phyloP scores from a whole-genome alignment of 2,888 invertebrate species.

The Ochlodes sylvanus region DNA sequence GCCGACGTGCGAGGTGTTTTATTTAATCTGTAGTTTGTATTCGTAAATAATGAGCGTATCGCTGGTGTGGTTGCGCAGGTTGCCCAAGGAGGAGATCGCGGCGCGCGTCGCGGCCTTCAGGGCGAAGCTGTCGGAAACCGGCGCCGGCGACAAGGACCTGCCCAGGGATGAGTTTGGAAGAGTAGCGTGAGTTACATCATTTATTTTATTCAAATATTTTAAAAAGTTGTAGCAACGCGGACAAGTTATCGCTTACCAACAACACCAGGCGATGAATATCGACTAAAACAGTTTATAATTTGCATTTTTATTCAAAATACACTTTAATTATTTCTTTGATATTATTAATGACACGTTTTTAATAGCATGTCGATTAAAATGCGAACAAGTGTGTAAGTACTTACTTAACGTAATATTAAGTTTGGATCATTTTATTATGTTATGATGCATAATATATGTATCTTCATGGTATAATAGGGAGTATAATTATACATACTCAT shows the following conservation, averaged over 20 bases:
- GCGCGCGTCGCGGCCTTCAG: conserved; percentile 95
- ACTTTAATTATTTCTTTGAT: too few species aligned
- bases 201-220: conserved; percentile 31
- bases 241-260: too few species aligned
- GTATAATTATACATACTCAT: background rate
- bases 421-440: background rate
- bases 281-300: too few species aligned
- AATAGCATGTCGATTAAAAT: background rate
- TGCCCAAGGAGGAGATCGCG: conserved; percentile 93
- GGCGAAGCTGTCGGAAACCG: conserved; percentile 90
- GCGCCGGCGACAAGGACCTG: conserved; percentile 82
- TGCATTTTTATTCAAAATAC: too few species aligned
- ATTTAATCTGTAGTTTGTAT: conserved; percentile 25
- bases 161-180: conserved; percentile 94
- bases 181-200: conserved; percentile 82
- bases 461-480: background rate
- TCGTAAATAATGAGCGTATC: conserved; percentile 71
- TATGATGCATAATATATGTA: background rate
- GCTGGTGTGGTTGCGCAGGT: conserved; percentile 87
- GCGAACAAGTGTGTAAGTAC: conserved; percentile 15
- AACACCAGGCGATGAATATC: too few species aligned
- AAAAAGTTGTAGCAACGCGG: background rate
- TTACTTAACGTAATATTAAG: too few species aligned
- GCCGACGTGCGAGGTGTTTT: conserved; percentile 6
- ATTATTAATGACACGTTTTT: too few species aligned